Evolutionary conservation across 2,888 invertebrate genomes (phyloP).

Genomic region (Agrochola litura): DNA sequence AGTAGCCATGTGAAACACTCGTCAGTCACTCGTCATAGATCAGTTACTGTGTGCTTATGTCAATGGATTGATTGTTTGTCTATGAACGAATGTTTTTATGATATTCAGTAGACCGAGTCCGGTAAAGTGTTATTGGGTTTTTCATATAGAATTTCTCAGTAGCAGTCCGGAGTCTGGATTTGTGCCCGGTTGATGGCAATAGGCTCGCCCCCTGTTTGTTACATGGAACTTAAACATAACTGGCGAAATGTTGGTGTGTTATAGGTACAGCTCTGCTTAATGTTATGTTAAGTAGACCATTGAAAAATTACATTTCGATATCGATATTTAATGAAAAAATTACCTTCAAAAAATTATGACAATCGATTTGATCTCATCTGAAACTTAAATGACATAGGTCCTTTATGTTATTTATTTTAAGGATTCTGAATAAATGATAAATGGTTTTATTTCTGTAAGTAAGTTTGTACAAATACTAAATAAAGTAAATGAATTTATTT

Average conservation of each 20-base stretch:
- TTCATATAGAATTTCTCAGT: no score
- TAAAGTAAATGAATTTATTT: no score
- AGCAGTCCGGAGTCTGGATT: no score
- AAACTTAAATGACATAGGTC: not conserved
- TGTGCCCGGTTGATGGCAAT: no score
- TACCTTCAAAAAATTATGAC: not conserved
- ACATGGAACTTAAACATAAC: no score
- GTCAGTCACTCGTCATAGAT: conserved; percentile 42
- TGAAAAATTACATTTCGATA: not conserved
- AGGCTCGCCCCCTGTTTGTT: no score
- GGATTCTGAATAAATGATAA: not conserved
- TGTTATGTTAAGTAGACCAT: no score
- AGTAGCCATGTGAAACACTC: conserved; percentile 42
- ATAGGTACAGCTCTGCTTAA: no score
- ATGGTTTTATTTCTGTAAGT: not conserved
- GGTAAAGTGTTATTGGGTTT: no score
- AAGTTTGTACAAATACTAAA: not conserved
- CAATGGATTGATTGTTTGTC: conserved; percentile 26
- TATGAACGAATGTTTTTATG: not conserved
- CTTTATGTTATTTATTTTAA: not conserved
- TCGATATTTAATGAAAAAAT: not conserved
- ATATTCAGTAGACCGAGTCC: no score
- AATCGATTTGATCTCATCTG: not conserved
- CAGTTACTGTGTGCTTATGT: conserved; percentile 26
- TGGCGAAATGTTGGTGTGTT: no score